A percentile compares a stretch with the other conserved stretches of the same genome.
Evolutionary conservation across 2,888 invertebrate species (phyloP).

Genomic region (Plutella xylostella): DNA sequence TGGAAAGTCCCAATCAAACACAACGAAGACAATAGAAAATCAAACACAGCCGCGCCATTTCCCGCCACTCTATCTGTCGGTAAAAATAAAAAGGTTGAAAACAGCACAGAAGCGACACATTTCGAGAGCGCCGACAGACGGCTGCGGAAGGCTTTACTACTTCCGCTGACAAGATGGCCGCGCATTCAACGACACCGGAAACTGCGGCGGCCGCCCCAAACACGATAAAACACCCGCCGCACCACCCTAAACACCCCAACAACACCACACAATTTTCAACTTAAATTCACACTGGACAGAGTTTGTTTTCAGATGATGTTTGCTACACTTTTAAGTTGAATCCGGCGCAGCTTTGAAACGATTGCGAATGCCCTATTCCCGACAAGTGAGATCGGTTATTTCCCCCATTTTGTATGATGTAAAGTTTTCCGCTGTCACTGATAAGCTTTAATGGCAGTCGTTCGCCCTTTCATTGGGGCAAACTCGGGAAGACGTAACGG

Average conservation of each 20-base stretch:
- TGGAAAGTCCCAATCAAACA: no score
- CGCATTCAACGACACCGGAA: conserved; percentile 53
- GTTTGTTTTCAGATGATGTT: no score
- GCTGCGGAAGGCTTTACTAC: conserved; percentile 67
- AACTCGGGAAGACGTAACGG: conserved; percentile 11
- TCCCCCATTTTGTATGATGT: conserved; percentile 56
- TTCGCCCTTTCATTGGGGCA: conserved; percentile 24
- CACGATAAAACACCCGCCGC: conserved; percentile 34
- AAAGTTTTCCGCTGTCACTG: conserved; percentile 53
- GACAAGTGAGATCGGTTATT: conserved; percentile 57
- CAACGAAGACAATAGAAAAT: no score
- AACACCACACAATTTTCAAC: no score
- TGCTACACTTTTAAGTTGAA: no score
- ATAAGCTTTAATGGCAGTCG: conserved; percentile 46
- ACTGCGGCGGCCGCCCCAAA: conserved; percentile 45
- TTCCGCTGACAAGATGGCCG: conserved; percentile 66
- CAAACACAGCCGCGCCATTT: conserved; percentile 12
- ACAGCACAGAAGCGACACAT: conserved; percentile 28
- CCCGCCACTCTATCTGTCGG: conserved; percentile 8
- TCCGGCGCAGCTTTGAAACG: conserved; percentile 26
- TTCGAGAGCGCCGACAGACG: conserved; percentile 40
- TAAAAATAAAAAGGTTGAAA: conserved; percentile 29
- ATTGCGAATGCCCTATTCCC: conserved; percentile 40
- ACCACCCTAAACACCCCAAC: no score
- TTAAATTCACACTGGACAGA: no score